Conservation (phyloP, 1,140 invertebrate genomes). For the Acromyrmex heyeri region DNA sequence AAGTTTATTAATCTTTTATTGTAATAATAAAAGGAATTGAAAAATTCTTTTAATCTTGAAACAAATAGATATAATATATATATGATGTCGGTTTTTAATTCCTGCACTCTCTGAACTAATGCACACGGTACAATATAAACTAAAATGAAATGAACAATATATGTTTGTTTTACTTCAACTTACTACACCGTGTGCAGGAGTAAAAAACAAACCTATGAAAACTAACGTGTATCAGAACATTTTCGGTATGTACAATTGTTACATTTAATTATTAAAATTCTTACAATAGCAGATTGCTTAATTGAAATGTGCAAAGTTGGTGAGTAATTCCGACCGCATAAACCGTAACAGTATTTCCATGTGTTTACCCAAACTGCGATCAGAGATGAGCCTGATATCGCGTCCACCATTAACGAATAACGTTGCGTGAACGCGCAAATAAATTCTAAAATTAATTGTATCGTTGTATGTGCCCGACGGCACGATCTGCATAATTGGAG, state of each 20-base stretch:
- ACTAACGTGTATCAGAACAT: not conserved
- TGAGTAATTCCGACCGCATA: not conserved
- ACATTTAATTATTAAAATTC: conserved; percentile 4
- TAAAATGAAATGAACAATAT: too few relatives aligned
- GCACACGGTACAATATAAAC: too few relatives aligned
- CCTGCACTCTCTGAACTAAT: too few relatives aligned
- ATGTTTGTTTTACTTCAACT: too few relatives aligned
- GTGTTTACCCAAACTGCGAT: conserved; percentile 23
- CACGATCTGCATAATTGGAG: conserved; percentile 63
- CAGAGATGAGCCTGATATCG: conserved; percentile 3
- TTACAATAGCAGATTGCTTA: not conserved
- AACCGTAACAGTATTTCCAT: conserved; percentile 23
- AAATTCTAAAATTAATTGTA: conserved; percentile 60
- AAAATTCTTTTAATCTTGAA: not conserved
- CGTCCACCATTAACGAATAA: conserved; percentile 24
- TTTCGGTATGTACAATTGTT: not conserved
- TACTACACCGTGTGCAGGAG: too few relatives aligned
- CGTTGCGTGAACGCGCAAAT: conserved; percentile 48
- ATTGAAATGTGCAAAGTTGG: conserved; percentile 1
- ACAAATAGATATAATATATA: not conserved
- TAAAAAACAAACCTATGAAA: too few relatives aligned
- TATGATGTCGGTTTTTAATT: too few relatives aligned
- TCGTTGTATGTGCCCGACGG: not conserved
- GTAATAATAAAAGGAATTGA: not conserved
- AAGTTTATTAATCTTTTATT: not conserved